phyloP scores from a whole-genome alignment of 1,140 invertebrate species.

The Cyclina sinensis region DNA sequence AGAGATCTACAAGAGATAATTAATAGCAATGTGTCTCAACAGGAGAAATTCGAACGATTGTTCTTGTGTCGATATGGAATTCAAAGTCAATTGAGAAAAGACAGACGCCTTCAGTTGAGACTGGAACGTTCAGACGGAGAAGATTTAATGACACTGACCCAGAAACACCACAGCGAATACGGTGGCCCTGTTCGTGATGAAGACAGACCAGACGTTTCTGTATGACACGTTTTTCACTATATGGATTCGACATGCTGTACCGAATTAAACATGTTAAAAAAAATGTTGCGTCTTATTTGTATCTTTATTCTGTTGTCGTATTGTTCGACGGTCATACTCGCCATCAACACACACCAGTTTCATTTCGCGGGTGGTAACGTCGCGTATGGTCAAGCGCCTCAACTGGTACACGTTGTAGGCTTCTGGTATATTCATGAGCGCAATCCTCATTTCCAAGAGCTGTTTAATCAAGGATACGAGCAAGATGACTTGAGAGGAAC shows the following conservation, averaged over 20 bases:
- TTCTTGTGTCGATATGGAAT: not conserved
- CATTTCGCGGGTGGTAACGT: not conserved
- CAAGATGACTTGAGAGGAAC: not conserved
- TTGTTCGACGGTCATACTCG: not conserved
- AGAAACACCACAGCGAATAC: not conserved
- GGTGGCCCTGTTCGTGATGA: too few relatives aligned
- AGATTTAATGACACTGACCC: not conserved
- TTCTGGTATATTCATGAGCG: slow-evolving; percentile 19
- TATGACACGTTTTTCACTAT: too few relatives aligned
- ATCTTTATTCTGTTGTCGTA: too few relatives aligned
- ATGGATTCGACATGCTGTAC: too few relatives aligned
- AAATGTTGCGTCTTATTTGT: too few relatives aligned
- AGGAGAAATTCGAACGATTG: not conserved
- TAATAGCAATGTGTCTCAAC: not conserved
- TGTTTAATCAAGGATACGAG: not conserved
- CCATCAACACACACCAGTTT: not conserved
- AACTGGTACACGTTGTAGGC: not conserved
- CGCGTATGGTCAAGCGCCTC: not conserved
- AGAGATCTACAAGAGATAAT: not conserved
- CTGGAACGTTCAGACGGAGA: not conserved
- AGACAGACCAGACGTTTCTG: too few relatives aligned
- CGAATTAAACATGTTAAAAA: too few relatives aligned
- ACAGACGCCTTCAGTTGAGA: not conserved
- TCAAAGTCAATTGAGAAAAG: not conserved
- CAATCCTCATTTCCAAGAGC: not conserved